These are phyloP conservation scores for Sceloporus undulatus DNA, from an alignment of 2,113 vertebrate genomes.

Conservation along the genomic window DNA sequence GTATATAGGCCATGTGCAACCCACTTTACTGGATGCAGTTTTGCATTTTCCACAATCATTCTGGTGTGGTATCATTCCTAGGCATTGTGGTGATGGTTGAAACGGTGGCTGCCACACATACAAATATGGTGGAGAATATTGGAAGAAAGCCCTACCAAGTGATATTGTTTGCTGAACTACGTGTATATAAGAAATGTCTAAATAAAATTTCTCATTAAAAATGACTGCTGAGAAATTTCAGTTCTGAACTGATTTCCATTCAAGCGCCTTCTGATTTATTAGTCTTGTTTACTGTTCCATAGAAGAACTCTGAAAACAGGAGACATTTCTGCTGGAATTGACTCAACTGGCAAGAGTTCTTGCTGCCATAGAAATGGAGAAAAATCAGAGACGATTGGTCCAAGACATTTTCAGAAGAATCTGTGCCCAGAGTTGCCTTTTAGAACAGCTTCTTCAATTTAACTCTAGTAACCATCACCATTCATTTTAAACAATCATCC, in stretches of 20 bases:
- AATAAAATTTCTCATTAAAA: background rate
- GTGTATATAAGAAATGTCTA: background rate
- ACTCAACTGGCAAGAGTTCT: conserved; percentile 29
- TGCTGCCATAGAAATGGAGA: conserved; percentile 12
- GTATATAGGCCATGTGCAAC: too few relatives aligned
- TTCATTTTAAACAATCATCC: conserved; percentile 15
- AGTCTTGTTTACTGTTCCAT: conserved; percentile 20
- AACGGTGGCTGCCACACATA: background rate
- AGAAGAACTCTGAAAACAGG: conserved; percentile 22
- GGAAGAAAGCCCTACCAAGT: too few relatives aligned
- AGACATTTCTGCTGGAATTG: conserved; percentile 27
- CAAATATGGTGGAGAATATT: too few relatives aligned
- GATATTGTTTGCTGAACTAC: too few relatives aligned
- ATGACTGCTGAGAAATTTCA: background rate
- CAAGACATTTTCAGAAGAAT: conserved; percentile 25
- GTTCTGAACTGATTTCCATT: conserved; percentile 23
- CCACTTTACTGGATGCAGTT: too few relatives aligned
- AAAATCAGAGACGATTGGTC: background rate
- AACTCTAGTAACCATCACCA: conserved; percentile 7
- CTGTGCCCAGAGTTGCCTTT: background rate
- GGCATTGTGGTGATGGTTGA: background rate
- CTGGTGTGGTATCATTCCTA: background rate
- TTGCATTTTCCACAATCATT: background rate
- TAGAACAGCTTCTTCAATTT: conserved; percentile 22
- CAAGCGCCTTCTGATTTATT: conserved; percentile 23